Evolutionary conservation across 2,888 invertebrate species (phyloP).

Genomic region (Pollenia angustigena): DNA sequence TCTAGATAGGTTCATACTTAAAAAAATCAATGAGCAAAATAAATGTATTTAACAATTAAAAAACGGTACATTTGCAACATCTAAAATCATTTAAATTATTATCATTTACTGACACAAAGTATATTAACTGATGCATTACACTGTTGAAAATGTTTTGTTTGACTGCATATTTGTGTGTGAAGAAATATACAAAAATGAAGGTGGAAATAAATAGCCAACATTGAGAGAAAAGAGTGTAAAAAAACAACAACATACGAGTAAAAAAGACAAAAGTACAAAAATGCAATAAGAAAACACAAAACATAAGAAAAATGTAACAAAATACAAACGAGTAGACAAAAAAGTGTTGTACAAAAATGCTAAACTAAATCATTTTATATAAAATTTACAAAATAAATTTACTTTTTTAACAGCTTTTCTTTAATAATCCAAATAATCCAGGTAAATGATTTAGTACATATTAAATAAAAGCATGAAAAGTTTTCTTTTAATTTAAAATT

Average conservation of each 20-base stretch:
- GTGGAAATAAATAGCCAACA: conserved; percentile 62
- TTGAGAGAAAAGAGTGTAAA: conserved; percentile 54
- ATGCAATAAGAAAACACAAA: conserved; percentile 71
- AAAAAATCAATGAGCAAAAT: background rate
- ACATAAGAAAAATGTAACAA: conserved; percentile 65
- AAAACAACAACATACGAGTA: conserved; percentile 51
- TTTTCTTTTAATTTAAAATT: conserved; percentile 13
- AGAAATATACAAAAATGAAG: conserved; percentile 56
- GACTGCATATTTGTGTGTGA: background rate
- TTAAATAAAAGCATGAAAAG: background rate
- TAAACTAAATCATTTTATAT: conserved; percentile 35
- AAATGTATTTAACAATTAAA: background rate
- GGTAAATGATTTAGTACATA: conserved; percentile 3
- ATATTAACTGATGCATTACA: conserved; percentile 66
- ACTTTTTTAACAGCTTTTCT: conserved; percentile 49
- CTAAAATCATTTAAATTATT: conserved; percentile 31
- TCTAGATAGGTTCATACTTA: background rate
- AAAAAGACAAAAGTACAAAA: conserved; percentile 62
- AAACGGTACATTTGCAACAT: conserved; percentile 68
- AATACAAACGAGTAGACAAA: conserved; percentile 70
- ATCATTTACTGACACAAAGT: conserved; percentile 67
- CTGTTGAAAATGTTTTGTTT: conserved; percentile 55
- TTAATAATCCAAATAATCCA: conserved; percentile 50
- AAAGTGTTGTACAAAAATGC: conserved; percentile 63
- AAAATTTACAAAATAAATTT: conserved; percentile 56